These are phyloP conservation scores for Eumacrocentrus americanus DNA, from an alignment of 2,888 invertebrate genomes.

Conservation along the genomic window DNA sequence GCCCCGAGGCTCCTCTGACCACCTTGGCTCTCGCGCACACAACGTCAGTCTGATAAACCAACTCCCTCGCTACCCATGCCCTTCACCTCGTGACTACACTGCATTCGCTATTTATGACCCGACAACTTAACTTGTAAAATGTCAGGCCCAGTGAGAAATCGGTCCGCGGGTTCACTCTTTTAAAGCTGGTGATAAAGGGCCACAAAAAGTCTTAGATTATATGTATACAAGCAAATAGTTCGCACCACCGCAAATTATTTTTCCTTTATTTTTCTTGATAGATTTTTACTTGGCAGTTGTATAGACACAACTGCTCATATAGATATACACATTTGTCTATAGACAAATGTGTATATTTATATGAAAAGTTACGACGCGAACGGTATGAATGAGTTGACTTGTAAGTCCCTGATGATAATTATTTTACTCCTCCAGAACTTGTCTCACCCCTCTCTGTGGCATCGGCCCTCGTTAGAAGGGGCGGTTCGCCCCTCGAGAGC, in stretches of 20 bases:
- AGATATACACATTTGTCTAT: too few species aligned
- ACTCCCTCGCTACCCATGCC: constrained; percentile 27
- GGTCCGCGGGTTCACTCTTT: constrained; percentile 17
- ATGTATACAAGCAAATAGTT: too few species aligned
- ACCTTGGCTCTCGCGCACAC: constrained; percentile 26
- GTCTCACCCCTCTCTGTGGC: background rate
- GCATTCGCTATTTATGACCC: constrained; percentile 47
- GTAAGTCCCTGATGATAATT: background rate
- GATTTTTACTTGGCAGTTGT: too few species aligned
- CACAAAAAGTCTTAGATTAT: too few species aligned
- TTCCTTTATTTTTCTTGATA: too few species aligned
- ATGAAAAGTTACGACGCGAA: too few species aligned
- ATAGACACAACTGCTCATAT: too few species aligned
- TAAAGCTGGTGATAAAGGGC: too few species aligned
- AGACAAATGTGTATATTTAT: too few species aligned
- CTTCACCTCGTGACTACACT: too few species aligned
- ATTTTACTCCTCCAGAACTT: constrained; percentile 2
- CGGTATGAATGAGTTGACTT: constrained; percentile 3
- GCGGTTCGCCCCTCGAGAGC: background rate
- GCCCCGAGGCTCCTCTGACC: constrained; percentile 37
- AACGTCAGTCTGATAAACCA: constrained; percentile 32
- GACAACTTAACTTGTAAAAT: constrained; percentile 46
- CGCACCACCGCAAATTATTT: too few species aligned
- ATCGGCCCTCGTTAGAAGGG: background rate
- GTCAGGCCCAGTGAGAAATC: constrained; percentile 44